phyloP scores from a whole-genome alignment of 2,113 vertebrate genomes.

The Castor canadensis region DNA sequence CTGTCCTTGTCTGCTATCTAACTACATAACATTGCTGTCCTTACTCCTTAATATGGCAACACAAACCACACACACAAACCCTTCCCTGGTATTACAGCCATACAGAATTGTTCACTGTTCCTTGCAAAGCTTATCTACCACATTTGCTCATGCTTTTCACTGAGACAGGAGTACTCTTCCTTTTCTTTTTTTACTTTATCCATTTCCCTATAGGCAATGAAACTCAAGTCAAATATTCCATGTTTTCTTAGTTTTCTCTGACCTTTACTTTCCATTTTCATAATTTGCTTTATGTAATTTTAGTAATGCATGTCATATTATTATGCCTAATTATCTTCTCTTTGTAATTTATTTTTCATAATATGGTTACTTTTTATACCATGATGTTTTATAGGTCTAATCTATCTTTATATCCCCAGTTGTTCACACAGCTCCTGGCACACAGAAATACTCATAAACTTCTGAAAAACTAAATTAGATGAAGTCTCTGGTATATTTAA shows the following conservation, averaged over 20 bases:
- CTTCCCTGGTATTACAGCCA: neutral
- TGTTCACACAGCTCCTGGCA: neutral
- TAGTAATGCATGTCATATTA: neutral
- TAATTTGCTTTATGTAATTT: neutral
- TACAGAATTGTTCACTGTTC: neutral
- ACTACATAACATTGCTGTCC: neutral
- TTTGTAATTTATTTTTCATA: neutral
- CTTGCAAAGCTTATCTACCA: neutral
- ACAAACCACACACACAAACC: neutral
- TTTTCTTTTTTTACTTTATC: neutral
- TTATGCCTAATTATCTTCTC: neutral
- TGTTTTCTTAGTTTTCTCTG: neutral
- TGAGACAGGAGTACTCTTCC: neutral
- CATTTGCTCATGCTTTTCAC: neutral
- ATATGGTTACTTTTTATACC: neutral
- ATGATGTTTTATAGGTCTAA: neutral
- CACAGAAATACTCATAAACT: neutral
- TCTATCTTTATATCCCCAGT: neutral
- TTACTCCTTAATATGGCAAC: neutral
- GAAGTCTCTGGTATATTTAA: neutral
- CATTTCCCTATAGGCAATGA: neutral
- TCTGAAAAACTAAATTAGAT: neutral
- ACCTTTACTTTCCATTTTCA: neutral
- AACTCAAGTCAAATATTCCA: neutral
- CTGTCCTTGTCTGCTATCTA: neutral